These are phyloP conservation scores for Saguinus midas DNA, from an alignment of 2,113 vertebrate species.

Conservation along the genomic window DNA sequence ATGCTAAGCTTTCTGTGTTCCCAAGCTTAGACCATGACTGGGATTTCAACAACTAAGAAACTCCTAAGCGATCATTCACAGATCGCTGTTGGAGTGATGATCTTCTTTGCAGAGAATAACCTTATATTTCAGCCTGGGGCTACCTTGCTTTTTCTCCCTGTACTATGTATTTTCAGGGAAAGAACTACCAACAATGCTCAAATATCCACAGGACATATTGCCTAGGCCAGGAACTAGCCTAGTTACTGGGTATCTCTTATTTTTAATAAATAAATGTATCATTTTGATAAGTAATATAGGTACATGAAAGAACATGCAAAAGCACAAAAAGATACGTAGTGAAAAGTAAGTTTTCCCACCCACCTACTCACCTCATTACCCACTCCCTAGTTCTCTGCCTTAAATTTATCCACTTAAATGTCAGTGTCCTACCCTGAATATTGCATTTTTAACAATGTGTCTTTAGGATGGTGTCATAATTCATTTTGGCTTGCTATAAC, in stretches of 20 bases:
- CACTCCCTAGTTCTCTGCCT: neutral
- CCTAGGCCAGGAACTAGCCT: neutral
- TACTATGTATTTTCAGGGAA: neutral
- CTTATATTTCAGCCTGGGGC: neutral
- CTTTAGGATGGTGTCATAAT: neutral
- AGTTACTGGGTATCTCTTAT: neutral
- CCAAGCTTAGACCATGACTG: neutral
- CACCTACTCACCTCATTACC: too few species aligned
- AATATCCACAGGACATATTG: neutral
- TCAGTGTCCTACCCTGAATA: neutral
- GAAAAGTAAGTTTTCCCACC: neutral
- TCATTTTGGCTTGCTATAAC: neutral
- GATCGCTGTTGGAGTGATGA: neutral
- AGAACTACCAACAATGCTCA: neutral
- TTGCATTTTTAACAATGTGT: neutral
- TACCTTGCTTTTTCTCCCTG: neutral
- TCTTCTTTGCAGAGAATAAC: neutral
- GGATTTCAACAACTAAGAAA: neutral
- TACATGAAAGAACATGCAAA: neutral
- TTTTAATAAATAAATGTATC: conserved; percentile 11
- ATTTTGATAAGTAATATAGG: conserved; percentile 15
- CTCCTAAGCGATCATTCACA: neutral
- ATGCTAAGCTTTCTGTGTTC: neutral
- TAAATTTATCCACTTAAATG: neutral
- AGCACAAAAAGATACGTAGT: neutral